These are phyloP conservation scores for Synanceia verrucosa DNA, from an alignment of 2,797 vertebrate genomes.

Conservation along the genomic window DNA sequence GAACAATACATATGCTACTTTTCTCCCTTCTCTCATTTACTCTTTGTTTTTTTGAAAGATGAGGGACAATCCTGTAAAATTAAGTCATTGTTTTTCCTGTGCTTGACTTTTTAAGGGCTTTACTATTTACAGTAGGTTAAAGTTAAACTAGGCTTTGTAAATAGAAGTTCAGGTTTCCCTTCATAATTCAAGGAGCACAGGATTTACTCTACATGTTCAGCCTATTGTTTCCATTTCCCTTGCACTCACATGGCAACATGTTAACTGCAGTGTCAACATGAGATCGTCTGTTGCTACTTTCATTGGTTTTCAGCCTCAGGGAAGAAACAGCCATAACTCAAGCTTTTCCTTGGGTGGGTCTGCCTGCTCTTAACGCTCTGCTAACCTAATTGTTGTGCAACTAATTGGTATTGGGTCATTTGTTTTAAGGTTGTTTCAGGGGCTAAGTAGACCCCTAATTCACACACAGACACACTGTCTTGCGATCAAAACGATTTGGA, in stretches of 20 bases:
- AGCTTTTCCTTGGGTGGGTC: conserved; percentile 44
- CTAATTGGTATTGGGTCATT: conserved; percentile 65
- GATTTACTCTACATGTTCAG: neutral
- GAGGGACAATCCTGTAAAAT: neutral
- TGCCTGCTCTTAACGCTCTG: conserved; percentile 46
- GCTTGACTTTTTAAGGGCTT: neutral
- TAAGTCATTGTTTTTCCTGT: too few relatives aligned
- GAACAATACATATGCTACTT: neutral
- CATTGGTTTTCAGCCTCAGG: neutral
- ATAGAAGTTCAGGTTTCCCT: neutral
- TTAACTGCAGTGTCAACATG: neutral
- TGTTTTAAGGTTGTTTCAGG: conserved; percentile 55
- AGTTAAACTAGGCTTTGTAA: neutral
- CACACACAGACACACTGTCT: conserved; percentile 35
- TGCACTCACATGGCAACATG: neutral
- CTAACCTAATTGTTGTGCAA: conserved; percentile 65
- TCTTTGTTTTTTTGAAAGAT: neutral
- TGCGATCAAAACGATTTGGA: conserved; percentile 48
- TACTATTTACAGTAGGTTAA: neutral
- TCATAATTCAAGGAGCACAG: neutral
- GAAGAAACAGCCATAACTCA: conserved; percentile 5
- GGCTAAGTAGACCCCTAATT: conserved; percentile 38
- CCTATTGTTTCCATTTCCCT: neutral
- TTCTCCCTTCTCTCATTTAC: neutral
- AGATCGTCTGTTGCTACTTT: neutral